These are phyloP conservation scores for Paedocypris micromegethes DNA, from an alignment of 2,797 vertebrate species.

Conservation along the genomic window DNA sequence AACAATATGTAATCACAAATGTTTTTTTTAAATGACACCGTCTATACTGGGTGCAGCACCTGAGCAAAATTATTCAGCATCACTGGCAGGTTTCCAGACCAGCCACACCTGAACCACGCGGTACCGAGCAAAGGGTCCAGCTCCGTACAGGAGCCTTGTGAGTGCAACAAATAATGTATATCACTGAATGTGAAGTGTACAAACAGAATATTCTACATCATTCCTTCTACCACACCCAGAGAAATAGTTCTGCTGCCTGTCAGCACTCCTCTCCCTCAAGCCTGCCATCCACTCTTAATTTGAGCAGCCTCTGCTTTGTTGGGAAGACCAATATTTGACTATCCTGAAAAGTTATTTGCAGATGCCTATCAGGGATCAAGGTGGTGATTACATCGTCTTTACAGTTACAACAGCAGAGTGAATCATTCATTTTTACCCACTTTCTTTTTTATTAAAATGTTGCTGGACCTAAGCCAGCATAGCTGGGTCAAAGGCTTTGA, in stretches of 20 bases:
- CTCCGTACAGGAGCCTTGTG: conserved; percentile 56
- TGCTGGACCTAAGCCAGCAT: too few relatives aligned
- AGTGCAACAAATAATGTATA: conserved; percentile 12
- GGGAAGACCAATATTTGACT: conserved; percentile 9
- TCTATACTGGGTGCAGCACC: conserved; percentile 59
- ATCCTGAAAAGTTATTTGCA: conserved; percentile 66
- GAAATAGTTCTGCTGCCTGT: conserved; percentile 34
- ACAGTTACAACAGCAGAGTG: too few relatives aligned
- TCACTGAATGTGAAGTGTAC: neutral
- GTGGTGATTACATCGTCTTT: conserved; percentile 58
- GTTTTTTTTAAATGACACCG: conserved; percentile 42
- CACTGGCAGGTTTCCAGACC: conserved; percentile 58
- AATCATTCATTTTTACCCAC: too few relatives aligned
- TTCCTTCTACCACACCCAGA: conserved; percentile 42
- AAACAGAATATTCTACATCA: conserved; percentile 12
- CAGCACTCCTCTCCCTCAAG: conserved; percentile 46
- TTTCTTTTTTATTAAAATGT: too few relatives aligned
- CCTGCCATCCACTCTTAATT: conserved; percentile 6
- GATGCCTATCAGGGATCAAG: conserved; percentile 50
- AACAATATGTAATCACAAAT: too few relatives aligned
- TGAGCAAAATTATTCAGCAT: conserved; percentile 60
- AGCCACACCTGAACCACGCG: conserved; percentile 60
- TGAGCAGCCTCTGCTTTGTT: conserved; percentile 1
- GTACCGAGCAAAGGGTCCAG: conserved; percentile 60
- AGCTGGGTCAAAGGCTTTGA: too few relatives aligned